Conservation (phyloP, 1,140 invertebrate species). For the Delia radicum region DNA sequence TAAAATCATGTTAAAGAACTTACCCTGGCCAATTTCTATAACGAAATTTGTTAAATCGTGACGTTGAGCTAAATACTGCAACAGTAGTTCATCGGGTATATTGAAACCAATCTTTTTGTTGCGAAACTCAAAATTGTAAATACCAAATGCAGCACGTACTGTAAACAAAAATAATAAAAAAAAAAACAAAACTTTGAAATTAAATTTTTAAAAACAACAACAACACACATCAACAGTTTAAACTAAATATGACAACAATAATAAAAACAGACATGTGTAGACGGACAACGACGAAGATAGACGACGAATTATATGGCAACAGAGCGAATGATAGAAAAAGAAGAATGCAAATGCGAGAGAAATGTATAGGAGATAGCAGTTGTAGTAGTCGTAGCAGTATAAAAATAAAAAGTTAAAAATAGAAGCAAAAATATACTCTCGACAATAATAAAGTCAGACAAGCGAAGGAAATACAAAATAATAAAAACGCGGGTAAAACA, state of each 20-base stretch:
- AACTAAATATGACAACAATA: no score
- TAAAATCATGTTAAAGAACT: no score
- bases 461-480: not conserved
- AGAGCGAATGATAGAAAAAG: not conserved
- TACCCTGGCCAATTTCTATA: slow-evolving; percentile 54
- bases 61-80: slow-evolving; percentile 50
- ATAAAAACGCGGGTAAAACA: not conserved
- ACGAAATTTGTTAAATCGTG: slow-evolving; percentile 54
- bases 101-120: slow-evolving; percentile 54
- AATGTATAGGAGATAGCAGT: not conserved
- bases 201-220: not conserved
- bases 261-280: not conserved
- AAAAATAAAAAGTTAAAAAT: slow-evolving; percentile 23
- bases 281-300: not conserved
- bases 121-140: slow-evolving; percentile 53
- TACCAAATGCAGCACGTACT: slow-evolving; percentile 51
- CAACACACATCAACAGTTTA: no score
- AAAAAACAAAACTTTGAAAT: not conserved
- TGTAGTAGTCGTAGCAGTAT: not conserved
- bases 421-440: slow-evolving; percentile 8
- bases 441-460: not conserved
- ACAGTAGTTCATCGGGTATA: slow-evolving; percentile 50
- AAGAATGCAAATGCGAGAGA: not conserved
- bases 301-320: not conserved
- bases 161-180: slow-evolving; percentile 23